Conservation (phyloP, 2,113 vertebrate species). For the Pygathrix nemaeus region DNA sequence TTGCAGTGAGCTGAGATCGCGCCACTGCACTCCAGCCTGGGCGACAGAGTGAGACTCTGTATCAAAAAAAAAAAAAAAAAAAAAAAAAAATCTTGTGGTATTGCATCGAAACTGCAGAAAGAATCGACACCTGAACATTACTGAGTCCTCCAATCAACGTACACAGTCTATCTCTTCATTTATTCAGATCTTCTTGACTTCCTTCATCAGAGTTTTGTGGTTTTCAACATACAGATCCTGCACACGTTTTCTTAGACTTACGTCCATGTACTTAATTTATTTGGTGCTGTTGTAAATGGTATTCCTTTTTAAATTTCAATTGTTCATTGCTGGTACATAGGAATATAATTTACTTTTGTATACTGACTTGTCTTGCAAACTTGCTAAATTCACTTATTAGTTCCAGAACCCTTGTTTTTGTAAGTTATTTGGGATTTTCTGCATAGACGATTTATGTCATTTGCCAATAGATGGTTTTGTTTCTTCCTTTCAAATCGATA, state of each 20-base stretch:
- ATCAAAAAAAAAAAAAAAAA: too few species aligned
- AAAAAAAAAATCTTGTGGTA: too few species aligned
- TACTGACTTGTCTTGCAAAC: not conserved
- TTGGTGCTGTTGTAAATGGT: not conserved
- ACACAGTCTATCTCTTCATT: too few species aligned
- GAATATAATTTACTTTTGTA: not conserved
- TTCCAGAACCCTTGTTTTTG: not conserved
- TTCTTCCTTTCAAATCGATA: not conserved
- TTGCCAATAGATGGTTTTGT: not conserved
- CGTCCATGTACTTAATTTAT: not conserved
- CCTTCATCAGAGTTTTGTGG: not conserved
- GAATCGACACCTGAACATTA: not conserved
- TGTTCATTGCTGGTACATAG: not conserved
- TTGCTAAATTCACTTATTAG: not conserved
- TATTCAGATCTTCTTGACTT: not conserved
- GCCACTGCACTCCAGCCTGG: too few species aligned
- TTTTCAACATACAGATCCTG: not conserved
- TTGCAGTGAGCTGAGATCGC: too few species aligned
- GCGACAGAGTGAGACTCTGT: too few species aligned
- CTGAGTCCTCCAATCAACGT: fast-evolving
- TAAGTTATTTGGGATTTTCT: not conserved
- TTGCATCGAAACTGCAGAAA: not conserved
- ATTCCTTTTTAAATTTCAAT: not conserved
- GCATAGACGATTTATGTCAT: not conserved
- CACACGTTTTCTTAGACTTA: not conserved